Conservation (phyloP, 2,888 invertebrate species). For the Volucella inflata region DNA sequence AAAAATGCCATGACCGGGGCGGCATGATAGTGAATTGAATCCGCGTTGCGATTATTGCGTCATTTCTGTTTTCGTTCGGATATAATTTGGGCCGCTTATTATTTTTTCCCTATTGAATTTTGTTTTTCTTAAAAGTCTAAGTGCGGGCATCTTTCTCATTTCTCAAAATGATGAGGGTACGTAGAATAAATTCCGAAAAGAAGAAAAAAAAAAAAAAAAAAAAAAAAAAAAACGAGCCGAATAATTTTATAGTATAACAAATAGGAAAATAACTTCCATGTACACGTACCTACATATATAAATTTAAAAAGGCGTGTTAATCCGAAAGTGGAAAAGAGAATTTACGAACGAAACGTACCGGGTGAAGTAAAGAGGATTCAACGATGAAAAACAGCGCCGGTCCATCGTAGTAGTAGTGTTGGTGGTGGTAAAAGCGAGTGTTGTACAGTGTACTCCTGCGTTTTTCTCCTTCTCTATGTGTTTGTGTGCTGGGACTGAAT, state of each 20-base stretch:
- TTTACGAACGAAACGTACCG: conserved; percentile 16
- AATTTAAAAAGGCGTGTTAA: conserved; percentile 72
- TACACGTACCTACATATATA: conserved; percentile 46
- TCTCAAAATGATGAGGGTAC: too few relatives aligned
- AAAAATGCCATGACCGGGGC: conserved; percentile 43
- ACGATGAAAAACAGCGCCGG: conserved; percentile 12
- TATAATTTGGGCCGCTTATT: conserved; percentile 2
- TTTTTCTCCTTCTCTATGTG: too few relatives aligned
- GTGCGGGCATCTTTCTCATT: conserved; percentile 7
- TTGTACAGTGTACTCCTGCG: too few relatives aligned
- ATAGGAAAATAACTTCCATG: conserved; percentile 19
- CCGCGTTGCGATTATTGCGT: conserved; percentile 60
- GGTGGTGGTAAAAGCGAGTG: neutral
- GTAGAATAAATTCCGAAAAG: too few relatives aligned
- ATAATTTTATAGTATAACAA: conserved; percentile 19
- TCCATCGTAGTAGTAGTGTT: conserved; percentile 1
- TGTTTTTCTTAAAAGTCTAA: neutral
- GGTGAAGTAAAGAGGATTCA: conserved; percentile 52
- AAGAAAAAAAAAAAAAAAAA: neutral
- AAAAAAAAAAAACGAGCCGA: neutral
- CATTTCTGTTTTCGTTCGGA: conserved; percentile 47
- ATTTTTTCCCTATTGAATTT: conserved; percentile 1
- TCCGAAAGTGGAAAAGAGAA: conserved; percentile 55
- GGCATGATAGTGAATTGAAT: conserved; percentile 44
- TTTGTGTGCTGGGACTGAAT: neutral